Evolutionary conservation across 1,140 invertebrate genomes (phyloP), one percentile per base, ranked within the genome.

Genomic region (Anastrepha obliqua): DNA sequence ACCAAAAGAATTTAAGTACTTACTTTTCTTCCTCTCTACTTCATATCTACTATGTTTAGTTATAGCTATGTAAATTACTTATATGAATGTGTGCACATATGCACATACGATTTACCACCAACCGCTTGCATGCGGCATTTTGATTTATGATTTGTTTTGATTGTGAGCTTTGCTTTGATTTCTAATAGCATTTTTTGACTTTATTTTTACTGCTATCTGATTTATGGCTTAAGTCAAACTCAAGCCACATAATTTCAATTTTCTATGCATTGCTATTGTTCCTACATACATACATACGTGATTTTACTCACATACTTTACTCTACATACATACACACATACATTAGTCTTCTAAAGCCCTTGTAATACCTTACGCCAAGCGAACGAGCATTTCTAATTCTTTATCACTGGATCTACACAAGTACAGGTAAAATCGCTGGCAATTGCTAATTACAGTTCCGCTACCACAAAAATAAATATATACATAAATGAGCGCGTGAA

Each of bases 111-210:
- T 42, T 42, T 42, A 15, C 42, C 6, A 44, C 42, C 39, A 74
- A 62, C 3, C 67, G 67, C 15, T 74, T 42, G 39, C 15, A 42
- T 74, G 67, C 42, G 11, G 15, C 67, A 44, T 74, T 74, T 29
- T 74, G 67, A 74, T 74, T 74, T 74, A 74, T 47, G 67, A 74
- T 74, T 74, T 74, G 67, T 74, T 74, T 74, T 74, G 67, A 74
- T 44, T 74, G 39, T 74, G 39, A 74, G 67, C 67, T 74, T 74
- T 11, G 39, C 13, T 17, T 42, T 39, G 67, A 74, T 74, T 74
- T 74, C 67, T 74, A 44, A 74, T 74, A 74, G 5, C 6, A 17
- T 42, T 74, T 74, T 74, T 47, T 62, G 17, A 62, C 15, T 44
- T 3, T 74, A 17, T 74, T 44, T 42, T 39, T 62, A 17, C 67